Base-by-base conservation (phyloP, 53 echinoderm and acorn worm genomes). In the Echinarachnius parma region DNA sequence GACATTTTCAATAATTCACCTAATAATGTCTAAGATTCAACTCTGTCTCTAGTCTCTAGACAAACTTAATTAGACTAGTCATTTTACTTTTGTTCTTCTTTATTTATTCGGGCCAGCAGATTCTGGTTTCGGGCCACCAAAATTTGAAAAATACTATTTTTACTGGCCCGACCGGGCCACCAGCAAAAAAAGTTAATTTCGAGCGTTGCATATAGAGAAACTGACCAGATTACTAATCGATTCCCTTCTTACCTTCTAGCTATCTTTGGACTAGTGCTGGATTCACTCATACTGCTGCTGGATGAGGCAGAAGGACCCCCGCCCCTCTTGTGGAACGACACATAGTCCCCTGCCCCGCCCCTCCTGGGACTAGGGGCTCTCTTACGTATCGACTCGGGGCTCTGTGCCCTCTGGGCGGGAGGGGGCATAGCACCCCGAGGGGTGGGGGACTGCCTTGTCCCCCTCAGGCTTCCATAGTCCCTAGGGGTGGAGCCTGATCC, bases 201-300 rank as follows among this genome's bases (percentile, higher is more conserved):
- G n/a, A n/a, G n/a, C n/a, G n/a, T n/a, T n/a, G n/a, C n/a, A n/a
- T n/a, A n/a, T n/a, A n/a, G n/a, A n/a, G n/a, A n/a, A n/a, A n/a
- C n/a, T n/a, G n/a, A n/a, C n/a, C n/a, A n/a, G n/a, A n/a, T n/a
- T n/a, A n/a, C n/a, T n/a, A n/a, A n/a, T n/a, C n/a, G n/a, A n/a
- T n/a, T n/a, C 22, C 5, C 0, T 0, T 54, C 76, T 29, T 61
- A 89, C 89, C 89, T 89, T 37, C 84, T 86, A 22, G 86, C 78
- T 29, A 78, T 64, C 60, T 80, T 83, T 1, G 93, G 93, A 60
- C 89, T 89, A 15, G 75, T 83, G 53, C 85, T 81, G 44, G 85
- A 48, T 46, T 93, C 93, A 60, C 93, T 93, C 53, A 93, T 75
- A 61, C 93, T 93, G 35, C 93, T 89, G 37, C 86, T 93, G 46